phyloP scores from a whole-genome alignment of 1,140 invertebrate genomes.

The Telenomus remus region DNA sequence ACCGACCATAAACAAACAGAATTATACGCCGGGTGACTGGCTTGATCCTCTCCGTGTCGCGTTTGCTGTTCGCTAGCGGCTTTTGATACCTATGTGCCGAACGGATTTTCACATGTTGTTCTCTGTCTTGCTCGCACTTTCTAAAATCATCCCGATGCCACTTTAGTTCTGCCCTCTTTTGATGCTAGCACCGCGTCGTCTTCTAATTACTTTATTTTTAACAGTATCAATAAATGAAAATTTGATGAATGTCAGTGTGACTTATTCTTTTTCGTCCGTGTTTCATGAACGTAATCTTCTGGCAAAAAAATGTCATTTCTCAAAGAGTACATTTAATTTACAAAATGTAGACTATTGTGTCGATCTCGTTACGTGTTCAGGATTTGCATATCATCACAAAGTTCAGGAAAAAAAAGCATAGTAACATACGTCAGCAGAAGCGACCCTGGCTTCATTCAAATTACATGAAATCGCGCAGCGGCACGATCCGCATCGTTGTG shows the following conservation, averaged over 20 bases:
- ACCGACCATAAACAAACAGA: constrained; percentile 73
- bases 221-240: constrained; percentile 21
- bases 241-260: constrained; percentile 14
- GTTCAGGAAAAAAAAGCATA: constrained; percentile 17
- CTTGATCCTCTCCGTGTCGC: constrained; percentile 64
- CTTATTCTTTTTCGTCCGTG: too few species aligned
- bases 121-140: constrained; percentile 17
- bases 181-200: constrained; percentile 17
- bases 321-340: constrained; percentile 4
- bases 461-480: constrained; percentile 8
- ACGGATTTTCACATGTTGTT: constrained; percentile 59
- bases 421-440: constrained; percentile 6
- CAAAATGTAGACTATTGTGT: constrained; percentile 8
- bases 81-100: constrained; percentile 58
- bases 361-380: background rate
- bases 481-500: constrained; percentile 10
- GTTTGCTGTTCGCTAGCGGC: constrained; percentile 53
- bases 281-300: too few species aligned
- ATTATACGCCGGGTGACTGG: constrained; percentile 66
- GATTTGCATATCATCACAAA: constrained; percentile 18
- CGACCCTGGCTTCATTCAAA: background rate
- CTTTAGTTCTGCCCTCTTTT: constrained; percentile 23
- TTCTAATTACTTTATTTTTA: constrained; percentile 24
- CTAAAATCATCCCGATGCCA: constrained; percentile 53
- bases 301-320: constrained; percentile 9